A percentile compares a stretch with the other conserved stretches of the same genome.
phyloP scores from a whole-genome alignment of 2,113 vertebrate species.

The Euleptes europaea region DNA sequence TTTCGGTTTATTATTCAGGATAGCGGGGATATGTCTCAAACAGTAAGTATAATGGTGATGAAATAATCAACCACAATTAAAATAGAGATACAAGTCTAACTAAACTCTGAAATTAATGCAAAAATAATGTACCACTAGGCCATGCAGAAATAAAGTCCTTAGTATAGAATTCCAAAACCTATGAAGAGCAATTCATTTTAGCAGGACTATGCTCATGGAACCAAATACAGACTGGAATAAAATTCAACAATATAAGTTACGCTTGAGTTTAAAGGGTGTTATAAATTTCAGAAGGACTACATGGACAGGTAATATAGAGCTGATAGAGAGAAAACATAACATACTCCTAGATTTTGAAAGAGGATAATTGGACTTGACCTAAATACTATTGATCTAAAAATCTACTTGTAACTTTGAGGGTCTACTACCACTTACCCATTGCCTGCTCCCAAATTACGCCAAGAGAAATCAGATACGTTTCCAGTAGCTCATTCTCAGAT shows the following conservation, averaged over 20 bases:
- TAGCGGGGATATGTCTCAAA: too few species aligned
- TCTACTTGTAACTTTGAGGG: not conserved
- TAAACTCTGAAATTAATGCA: constrained; percentile 17
- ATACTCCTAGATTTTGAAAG: not conserved
- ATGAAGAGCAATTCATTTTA: constrained; percentile 48
- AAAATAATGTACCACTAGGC: constrained; percentile 8
- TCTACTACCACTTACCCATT: constrained; percentile 68
- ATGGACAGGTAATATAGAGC: constrained; percentile 58
- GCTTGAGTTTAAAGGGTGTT: constrained; percentile 58
- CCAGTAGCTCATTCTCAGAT: constrained; percentile 85
- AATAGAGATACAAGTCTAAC: not conserved
- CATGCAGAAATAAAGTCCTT: not conserved
- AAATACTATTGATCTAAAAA: not conserved
- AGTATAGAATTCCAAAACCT: constrained; percentile 19
- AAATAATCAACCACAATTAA: not conserved
- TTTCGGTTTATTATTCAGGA: not conserved
- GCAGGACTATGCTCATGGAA: constrained; percentile 47
- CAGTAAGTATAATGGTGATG: not conserved
- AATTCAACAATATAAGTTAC: constrained; percentile 28
- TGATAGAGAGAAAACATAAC: constrained; percentile 74
- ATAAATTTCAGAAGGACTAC: constrained; percentile 63
- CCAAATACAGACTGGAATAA: not conserved
- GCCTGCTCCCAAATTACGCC: constrained; percentile 77
- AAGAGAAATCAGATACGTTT: constrained; percentile 82
- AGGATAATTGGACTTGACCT: not conserved